phyloP scores from a whole-genome alignment of 2,113 vertebrate genomes.

The Stegostoma tigrinum region DNA sequence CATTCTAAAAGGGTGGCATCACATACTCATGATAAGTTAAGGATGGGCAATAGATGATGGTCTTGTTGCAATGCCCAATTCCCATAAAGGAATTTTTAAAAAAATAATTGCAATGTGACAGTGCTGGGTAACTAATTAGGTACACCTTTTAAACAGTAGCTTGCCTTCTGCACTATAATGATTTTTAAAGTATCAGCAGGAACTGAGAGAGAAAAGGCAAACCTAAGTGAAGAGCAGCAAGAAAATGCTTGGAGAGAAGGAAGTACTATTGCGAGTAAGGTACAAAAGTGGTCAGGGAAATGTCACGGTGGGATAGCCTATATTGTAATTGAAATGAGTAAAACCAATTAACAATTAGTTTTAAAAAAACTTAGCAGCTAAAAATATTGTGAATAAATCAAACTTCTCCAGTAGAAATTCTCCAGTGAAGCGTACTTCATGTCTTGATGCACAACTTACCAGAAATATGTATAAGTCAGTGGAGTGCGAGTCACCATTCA shows the following conservation, averaged over 20 bases:
- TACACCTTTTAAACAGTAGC: background rate
- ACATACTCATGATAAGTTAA: background rate
- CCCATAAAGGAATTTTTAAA: background rate
- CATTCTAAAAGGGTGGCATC: background rate
- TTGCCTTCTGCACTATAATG: background rate
- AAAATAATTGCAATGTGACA: background rate
- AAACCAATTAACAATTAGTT: background rate
- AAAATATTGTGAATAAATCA: background rate
- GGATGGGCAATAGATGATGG: background rate
- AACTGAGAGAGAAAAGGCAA: background rate
- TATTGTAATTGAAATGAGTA: background rate
- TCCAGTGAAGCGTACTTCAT: background rate
- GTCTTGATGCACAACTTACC: background rate
- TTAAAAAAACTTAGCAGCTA: background rate
- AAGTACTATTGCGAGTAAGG: background rate
- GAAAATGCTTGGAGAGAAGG: background rate
- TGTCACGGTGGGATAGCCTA: background rate
- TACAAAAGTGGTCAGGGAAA: background rate
- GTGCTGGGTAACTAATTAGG: background rate
- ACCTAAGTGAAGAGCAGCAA: background rate
- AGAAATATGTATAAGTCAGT: background rate
- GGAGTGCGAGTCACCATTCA: background rate
- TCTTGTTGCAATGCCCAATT: too few relatives aligned
- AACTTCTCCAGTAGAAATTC: background rate
- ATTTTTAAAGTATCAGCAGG: background rate